These are phyloP conservation scores for Thunnus albacares DNA, from an alignment of 2,797 vertebrate species.

Conservation along the genomic window DNA sequence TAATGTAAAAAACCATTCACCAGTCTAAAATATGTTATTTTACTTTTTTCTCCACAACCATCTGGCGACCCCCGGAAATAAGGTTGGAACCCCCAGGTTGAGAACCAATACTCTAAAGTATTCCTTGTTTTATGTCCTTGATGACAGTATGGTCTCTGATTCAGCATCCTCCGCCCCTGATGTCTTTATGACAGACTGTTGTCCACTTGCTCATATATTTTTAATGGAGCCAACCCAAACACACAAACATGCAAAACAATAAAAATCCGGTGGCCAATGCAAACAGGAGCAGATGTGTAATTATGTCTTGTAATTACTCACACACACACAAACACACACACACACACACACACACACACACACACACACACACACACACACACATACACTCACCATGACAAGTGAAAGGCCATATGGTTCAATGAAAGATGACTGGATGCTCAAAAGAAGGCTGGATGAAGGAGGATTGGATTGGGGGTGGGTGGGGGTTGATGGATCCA, in stretches of 20 bases:
- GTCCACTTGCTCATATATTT: conserved; percentile 36
- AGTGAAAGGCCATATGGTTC: conserved; percentile 36
- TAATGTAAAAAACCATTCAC: too few relatives aligned
- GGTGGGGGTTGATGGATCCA: too few relatives aligned
- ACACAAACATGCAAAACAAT: conserved; percentile 27
- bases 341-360: too few relatives aligned
- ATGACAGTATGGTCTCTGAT: not conserved
- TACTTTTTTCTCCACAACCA: too few relatives aligned
- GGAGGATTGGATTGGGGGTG: not conserved
- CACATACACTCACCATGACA: not conserved
- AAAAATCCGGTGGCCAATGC: conserved; percentile 5
- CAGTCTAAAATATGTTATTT: too few relatives aligned
- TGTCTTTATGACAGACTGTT: conserved; percentile 9
- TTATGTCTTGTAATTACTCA: not conserved
- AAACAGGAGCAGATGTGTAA: conserved; percentile 38
- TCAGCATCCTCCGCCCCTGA: not conserved
- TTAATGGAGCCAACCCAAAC: conserved; percentile 37
- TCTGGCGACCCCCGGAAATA: too few relatives aligned
- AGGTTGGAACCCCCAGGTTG: too few relatives aligned
- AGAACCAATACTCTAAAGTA: not conserved
- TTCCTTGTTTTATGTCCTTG: not conserved
- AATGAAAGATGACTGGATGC: conserved; percentile 5
- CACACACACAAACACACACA: too few relatives aligned
- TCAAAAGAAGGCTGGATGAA: conserved; percentile 7
- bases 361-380: too few relatives aligned